Conservation (phyloP, 2,888 invertebrate species). For the Volucella inflata region DNA sequence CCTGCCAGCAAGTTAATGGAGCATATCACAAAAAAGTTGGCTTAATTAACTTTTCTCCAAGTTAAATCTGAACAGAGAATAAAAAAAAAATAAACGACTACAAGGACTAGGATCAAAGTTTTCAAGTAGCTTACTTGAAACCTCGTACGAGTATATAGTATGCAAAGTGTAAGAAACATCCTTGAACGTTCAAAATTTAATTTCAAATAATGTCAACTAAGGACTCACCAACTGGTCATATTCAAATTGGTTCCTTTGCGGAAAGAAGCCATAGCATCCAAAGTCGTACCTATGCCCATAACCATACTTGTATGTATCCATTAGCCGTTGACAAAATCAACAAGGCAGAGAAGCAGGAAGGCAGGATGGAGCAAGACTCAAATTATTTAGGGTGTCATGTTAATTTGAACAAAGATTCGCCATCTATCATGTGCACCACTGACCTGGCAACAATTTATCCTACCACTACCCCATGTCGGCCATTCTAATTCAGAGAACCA, state of each 20-base stretch:
- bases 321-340: slow-evolving; percentile 36
- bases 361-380: slow-evolving; percentile 3
- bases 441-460: slow-evolving; percentile 64
- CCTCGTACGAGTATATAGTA: no score
- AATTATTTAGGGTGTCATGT: slow-evolving; percentile 63
- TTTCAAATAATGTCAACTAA: slow-evolving; percentile 35
- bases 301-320: slow-evolving; percentile 30
- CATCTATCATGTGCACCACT: slow-evolving; percentile 63
- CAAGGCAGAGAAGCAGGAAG: slow-evolving; percentile 11
- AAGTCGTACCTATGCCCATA: neutral
- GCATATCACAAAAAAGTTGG: slow-evolving; percentile 70
- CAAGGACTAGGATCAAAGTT: slow-evolving; percentile 65
- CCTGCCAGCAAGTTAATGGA: slow-evolving; percentile 69
- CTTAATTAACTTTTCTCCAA: slow-evolving; percentile 69
- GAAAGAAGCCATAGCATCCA: no score
- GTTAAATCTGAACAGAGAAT: slow-evolving; percentile 15
- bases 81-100: slow-evolving; percentile 23
- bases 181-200: slow-evolving; percentile 13
- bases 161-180: slow-evolving; percentile 46
- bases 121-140: slow-evolving; percentile 50
- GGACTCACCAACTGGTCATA: neutral
- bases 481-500: slow-evolving; percentile 28
- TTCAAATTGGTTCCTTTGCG: neutral
- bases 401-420: slow-evolving; percentile 58
- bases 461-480: slow-evolving; percentile 15